These are phyloP conservation scores for Alexandromys fortis DNA, from an alignment of 2,113 vertebrate genomes.

Conservation along the genomic window DNA sequence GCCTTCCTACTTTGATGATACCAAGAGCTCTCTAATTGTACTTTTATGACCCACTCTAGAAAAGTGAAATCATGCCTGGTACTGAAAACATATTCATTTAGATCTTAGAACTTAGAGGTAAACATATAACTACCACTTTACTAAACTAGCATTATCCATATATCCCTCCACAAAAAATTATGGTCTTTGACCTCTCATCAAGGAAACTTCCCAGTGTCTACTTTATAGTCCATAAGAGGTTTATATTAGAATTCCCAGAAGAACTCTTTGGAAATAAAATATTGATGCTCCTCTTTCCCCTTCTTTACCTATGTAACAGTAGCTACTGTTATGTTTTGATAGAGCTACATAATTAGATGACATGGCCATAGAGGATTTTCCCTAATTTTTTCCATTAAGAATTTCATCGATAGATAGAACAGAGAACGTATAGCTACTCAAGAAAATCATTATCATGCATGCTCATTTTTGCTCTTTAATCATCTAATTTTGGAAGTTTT, in stretches of 20 bases:
- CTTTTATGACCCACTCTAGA: neutral
- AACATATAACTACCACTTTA: neutral
- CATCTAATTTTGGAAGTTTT: neutral
- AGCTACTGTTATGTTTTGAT: neutral
- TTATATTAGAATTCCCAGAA: neutral
- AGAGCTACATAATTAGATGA: neutral
- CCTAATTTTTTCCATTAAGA: neutral
- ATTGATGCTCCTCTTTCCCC: neutral
- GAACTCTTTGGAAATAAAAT: neutral
- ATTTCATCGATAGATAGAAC: neutral
- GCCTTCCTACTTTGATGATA: neutral
- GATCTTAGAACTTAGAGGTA: neutral
- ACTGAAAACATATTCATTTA: neutral
- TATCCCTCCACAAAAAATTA: neutral
- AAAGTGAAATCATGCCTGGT: neutral
- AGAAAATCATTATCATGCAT: neutral
- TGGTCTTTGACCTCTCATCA: neutral
- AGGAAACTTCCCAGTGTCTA: neutral
- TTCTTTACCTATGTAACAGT: neutral
- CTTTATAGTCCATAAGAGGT: neutral
- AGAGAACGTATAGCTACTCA: neutral
- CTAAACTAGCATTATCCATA: neutral
- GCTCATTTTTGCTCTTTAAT: neutral
- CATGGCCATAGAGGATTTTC: neutral
- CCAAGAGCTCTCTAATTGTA: neutral